Evolutionary conservation across 2,113 vertebrate species (phyloP), one percentile per base, ranked within the genome.

Genomic region (Indicator indicator): DNA sequence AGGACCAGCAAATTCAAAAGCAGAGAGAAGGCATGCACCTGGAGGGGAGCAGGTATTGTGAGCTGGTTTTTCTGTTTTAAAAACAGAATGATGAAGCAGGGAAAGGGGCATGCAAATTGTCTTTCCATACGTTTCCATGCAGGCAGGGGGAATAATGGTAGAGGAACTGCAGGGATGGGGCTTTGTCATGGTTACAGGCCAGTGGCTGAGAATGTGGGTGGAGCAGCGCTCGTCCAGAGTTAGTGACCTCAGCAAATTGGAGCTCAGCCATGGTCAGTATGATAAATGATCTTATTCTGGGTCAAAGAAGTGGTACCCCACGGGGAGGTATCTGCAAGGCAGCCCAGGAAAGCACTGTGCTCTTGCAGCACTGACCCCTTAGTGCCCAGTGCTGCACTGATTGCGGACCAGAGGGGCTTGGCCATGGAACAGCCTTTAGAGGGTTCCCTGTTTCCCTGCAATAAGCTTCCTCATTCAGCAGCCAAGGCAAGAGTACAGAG

Each of bases 131-230:
- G 94, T 96, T 94, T 94, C 95, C 90, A 95, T 95, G 94, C 94
- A 88, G 95, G 96, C 95, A 78, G 93, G 76, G 91, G 97, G 95
- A 97, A 98, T 97, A 98, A 98, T 98, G 85, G 96, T 83, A 88
- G 93, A 95, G 90, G 54, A 91, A 83, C 93, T 8, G 92, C 92
- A 93, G 94, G 96, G 97, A 82, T 50, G 97, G 94, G 92, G 83
- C 97, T 97, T 98, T 98, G 97, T 98, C 98, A 98, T 98, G 98
- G 97, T 97, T 98, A 97, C 96, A 90, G 95, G 94, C 97, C 94
- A 32, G 95, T 96, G 97, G 94, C 95, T 95, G 97, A 97, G 98
- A 98, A 98, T 98, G 97, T 97, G 95, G 96, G 97, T 96, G 92
- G 97, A 97, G 94, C 95, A 26, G 89, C 7, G 52, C 92, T 95